Conservation (phyloP, 1,140 invertebrate genomes). For the Drosophila simulans region DNA sequence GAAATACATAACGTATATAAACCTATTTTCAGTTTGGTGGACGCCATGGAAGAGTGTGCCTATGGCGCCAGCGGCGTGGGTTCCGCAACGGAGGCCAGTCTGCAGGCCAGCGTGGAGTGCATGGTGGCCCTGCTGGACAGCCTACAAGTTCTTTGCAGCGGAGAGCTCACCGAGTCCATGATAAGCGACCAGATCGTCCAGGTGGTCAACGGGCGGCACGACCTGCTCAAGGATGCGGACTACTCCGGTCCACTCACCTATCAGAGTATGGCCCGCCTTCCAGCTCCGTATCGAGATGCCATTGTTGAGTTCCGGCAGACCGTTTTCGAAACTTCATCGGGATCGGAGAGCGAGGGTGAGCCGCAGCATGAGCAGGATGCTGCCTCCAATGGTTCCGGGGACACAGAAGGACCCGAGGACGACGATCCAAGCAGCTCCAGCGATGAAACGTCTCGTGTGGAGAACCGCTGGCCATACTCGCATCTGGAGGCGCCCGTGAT, state of each 20-base stretch:
- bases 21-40: constrained; percentile 90
- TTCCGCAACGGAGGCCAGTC: constrained; percentile 89
- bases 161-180: constrained; percentile 87
- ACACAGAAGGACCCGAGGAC: constrained; percentile 90
- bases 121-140: constrained; percentile 93
- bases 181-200: constrained; percentile 85
- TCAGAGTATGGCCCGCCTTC: constrained; percentile 91
- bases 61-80: constrained; percentile 86
- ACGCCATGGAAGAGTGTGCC: constrained; percentile 94
- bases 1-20: neutral
- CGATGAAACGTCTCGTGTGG: constrained; percentile 78
- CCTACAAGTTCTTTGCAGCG: constrained; percentile 91
- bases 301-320: constrained; percentile 86
- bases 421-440: constrained; percentile 82
- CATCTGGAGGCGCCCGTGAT: constrained; percentile 81
- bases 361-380: constrained; percentile 85
- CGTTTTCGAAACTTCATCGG: constrained; percentile 86
- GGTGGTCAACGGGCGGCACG: constrained; percentile 90
- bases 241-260: constrained; percentile 94
- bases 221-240: constrained; percentile 91
- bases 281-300: constrained; percentile 89
- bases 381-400: constrained; percentile 88
- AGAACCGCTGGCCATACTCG: constrained; percentile 83
- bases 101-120: constrained; percentile 92
- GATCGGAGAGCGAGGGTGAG: constrained; percentile 86